Base-by-base conservation (phyloP, 2,888 invertebrate genomes). In the Nasonia oneida region DNA sequence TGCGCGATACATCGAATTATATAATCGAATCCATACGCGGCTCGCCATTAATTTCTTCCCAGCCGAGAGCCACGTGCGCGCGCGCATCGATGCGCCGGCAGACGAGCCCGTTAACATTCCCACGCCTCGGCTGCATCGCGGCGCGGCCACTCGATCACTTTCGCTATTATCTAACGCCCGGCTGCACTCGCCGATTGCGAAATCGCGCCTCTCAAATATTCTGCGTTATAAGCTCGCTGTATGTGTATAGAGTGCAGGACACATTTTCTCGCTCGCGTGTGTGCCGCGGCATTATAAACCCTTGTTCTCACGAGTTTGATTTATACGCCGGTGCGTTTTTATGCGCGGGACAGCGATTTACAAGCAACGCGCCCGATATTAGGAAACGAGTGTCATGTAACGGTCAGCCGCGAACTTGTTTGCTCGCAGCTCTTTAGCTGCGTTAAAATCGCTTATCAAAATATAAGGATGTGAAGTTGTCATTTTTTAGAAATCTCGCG, bases 151-250 rank as follows among this genome's bases (percentile, higher is more conserved):
- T 53, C 79, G 67, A 89, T 88, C 88, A 90, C 91, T 91, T 91
- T 91, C 91, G 90, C 91, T 89, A n/a, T 53, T 88, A 89, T 89
- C 88, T 88, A 88, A 89, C 88, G 88, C 89, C 87, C 89, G 47
- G 42, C 18, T 37, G 4, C 4, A 18, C 42, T 14, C n/a, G 47
- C 39, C 50, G 23, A 61, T 70, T 71, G 50, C 80, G 80, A 71
- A 80, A 80, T 50, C 33, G 15, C 33, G 14, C 33, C 3, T 47
- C 18, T 37, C 3, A 37, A 29, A 76, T 67, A 73, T 12, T 73
- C 33, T 37, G 15, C 1, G 37, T 70, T 18, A 67, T 67, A 23
- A 18, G 15, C n/a, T 15, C 2, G 23, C 67, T 23, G 53, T 53
- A 8, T 23, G 53, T 18, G 2, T 53, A 15, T 6, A 37, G 37